Evolutionary conservation across 2,113 vertebrate species (phyloP).

Genomic region (Urocynchramus pylzowi): DNA sequence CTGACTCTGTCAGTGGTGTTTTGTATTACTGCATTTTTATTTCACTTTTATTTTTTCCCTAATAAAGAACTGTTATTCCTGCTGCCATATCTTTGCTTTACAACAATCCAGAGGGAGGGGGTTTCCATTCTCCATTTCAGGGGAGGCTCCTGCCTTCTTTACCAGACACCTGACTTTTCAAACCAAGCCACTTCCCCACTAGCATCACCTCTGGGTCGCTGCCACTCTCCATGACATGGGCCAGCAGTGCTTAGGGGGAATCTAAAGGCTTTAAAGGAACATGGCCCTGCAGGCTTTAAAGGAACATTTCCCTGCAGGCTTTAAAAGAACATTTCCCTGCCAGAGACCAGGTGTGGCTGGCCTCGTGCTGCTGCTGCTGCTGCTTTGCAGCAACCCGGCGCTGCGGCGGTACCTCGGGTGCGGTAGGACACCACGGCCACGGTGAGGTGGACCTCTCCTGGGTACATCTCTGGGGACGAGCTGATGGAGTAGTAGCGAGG

Average conservation of each 20-base stretch:
- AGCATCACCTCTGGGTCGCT: not conserved
- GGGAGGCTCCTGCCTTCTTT: not conserved
- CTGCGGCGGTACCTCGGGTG: constrained; percentile 77
- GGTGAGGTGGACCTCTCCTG: constrained; percentile 92
- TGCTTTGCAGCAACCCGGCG: no score
- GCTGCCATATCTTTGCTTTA: not conserved
- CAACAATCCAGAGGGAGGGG: no score
- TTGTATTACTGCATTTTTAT: not conserved
- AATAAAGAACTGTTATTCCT: not conserved
- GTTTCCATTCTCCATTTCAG: not conserved
- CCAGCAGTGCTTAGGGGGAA: not conserved
- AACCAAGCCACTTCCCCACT: not conserved
- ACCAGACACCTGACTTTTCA: not conserved
- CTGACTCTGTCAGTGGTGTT: not conserved
- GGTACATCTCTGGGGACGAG: constrained; percentile 90
- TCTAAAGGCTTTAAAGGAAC: no score
- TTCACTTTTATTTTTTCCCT: no score
- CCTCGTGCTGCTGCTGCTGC: not conserved
- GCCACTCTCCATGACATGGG: not conserved
- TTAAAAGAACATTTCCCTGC: not conserved
- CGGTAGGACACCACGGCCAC: constrained; percentile 93
- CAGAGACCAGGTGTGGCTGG: not conserved
- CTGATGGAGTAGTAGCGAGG: constrained; percentile 98
- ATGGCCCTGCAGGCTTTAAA: no score
- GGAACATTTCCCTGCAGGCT: not conserved